Conservation (phyloP, 37 sponge, comb jelly and placozoan genomes). For the Halichondria panicea region DNA sequence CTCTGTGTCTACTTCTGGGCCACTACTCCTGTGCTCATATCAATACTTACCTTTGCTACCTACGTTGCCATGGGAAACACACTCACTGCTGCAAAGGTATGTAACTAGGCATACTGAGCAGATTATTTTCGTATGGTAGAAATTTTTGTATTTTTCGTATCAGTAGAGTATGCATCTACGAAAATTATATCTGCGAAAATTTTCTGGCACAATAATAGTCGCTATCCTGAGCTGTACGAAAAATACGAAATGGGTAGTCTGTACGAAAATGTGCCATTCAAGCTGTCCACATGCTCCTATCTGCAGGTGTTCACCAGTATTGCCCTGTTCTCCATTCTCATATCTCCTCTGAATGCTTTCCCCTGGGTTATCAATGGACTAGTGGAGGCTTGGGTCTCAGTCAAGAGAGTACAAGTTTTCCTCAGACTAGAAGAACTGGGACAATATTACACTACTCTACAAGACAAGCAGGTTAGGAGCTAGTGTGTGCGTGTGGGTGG, state of each 20-base stretch:
- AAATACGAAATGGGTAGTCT: too few species aligned
- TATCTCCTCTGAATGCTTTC: slow-evolving; percentile 95
- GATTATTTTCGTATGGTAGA: too few species aligned
- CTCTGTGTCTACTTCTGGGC: slow-evolving; percentile 99
- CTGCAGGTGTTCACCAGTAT: slow-evolving; percentile 95
- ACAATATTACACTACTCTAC: slow-evolving; percentile 46
- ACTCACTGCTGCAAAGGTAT: slow-evolving; percentile 95
- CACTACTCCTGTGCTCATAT: slow-evolving; percentile 92
- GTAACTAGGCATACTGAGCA: too few species aligned
- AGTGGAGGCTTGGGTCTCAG: slow-evolving; percentile 94
- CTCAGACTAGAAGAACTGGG: slow-evolving; percentile 68
- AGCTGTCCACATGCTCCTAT: too few species aligned
- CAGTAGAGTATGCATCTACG: too few species aligned
- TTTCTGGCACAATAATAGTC: too few species aligned
- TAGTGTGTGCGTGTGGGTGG: too few species aligned
- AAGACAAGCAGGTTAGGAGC: too few species aligned
- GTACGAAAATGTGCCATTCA: too few species aligned
- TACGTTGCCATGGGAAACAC: slow-evolving; percentile 75
- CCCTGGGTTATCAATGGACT: slow-evolving; percentile 99
- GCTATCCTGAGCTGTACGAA: too few species aligned
- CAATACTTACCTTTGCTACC: slow-evolving; percentile 91
- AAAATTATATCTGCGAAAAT: too few species aligned
- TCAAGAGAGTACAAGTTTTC: slow-evolving; percentile 83
- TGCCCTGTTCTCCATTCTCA: slow-evolving; percentile 91
- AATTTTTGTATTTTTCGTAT: too few species aligned